Evolutionary conservation across 2,888 invertebrate genomes (phyloP).

Genomic region (Omphaloscelis lunosa): DNA sequence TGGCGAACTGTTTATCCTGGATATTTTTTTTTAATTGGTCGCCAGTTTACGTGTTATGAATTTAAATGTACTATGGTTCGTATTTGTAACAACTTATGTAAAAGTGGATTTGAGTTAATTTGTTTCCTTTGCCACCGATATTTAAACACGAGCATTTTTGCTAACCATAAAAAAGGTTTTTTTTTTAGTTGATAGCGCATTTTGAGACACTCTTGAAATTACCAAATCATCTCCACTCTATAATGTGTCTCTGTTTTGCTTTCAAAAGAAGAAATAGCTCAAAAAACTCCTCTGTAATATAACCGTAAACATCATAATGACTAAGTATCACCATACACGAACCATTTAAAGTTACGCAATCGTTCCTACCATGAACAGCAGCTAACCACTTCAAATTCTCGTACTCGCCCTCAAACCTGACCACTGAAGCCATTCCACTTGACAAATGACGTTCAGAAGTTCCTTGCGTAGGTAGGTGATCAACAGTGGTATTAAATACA

Average conservation of each 20-base stretch:
- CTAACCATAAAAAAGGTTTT: not conserved
- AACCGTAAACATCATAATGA: not conserved
- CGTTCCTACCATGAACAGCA: not conserved
- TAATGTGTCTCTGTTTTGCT: not conserved
- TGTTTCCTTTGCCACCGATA: not conserved
- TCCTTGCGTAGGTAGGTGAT: not conserved
- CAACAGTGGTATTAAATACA: not conserved
- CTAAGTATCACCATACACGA: not conserved
- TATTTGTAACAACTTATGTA: not conserved
- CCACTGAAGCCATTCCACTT: not conserved
- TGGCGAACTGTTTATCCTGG: not conserved
- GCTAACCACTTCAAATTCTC: slow-evolving; percentile 38
- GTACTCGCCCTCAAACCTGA: slow-evolving; percentile 5
- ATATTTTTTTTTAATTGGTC: slow-evolving; percentile 19
- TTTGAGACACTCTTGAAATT: not conserved
- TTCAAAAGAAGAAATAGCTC: not conserved
- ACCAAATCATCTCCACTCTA: not conserved
- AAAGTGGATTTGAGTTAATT: not conserved
- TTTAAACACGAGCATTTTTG: not conserved
- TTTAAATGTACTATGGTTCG: not conserved
- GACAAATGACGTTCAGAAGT: slow-evolving; percentile 9
- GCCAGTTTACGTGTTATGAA: not conserved
- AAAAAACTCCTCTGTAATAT: not conserved
- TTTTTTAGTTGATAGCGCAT: not conserved
- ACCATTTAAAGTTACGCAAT: not conserved